These are phyloP conservation scores for Palythoa grandis DNA, from an alignment of 92 coral and sea anemone species.

Conservation along the genomic window DNA sequence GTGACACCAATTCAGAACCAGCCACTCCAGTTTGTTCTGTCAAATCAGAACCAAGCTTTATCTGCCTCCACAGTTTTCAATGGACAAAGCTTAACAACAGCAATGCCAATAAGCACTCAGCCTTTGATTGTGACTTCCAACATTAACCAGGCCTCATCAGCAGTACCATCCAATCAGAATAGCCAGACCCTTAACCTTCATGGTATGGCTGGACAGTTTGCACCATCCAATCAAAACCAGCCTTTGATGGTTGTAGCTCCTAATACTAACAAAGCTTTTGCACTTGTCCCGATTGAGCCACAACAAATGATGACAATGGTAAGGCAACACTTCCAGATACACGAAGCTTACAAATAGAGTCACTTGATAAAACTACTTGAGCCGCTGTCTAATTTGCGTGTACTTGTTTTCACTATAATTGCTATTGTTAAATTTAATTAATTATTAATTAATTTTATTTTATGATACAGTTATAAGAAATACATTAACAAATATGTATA, in stretches of 20 bases:
- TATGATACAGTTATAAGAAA: too few relatives aligned
- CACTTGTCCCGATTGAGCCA: constrained; percentile 32
- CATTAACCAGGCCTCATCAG: constrained; percentile 4
- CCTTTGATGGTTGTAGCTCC: constrained; percentile 42
- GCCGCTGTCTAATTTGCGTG: too few relatives aligned
- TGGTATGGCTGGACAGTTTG: constrained; percentile 36
- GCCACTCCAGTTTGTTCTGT: constrained; percentile 3
- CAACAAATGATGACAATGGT: constrained; percentile 44
- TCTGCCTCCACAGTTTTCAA: not conserved
- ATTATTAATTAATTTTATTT: too few relatives aligned
- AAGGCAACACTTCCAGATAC: not conserved
- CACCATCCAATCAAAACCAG: constrained; percentile 34
- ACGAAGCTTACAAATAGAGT: too few relatives aligned
- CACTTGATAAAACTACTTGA: too few relatives aligned
- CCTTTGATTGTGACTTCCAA: constrained; percentile 26
- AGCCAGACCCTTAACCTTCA: constrained; percentile 22
- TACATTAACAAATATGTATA: too few relatives aligned
- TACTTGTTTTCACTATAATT: too few relatives aligned
- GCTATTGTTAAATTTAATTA: too few relatives aligned
- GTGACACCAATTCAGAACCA: constrained; percentile 17
- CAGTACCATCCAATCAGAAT: constrained; percentile 19
- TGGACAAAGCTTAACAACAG: constrained; percentile 16
- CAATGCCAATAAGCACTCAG: not conserved
- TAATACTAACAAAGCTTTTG: constrained; percentile 45
- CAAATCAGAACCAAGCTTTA: constrained; percentile 22